phyloP scores from a whole-genome alignment of 2,888 invertebrate genomes.

The Troilus luridus region DNA sequence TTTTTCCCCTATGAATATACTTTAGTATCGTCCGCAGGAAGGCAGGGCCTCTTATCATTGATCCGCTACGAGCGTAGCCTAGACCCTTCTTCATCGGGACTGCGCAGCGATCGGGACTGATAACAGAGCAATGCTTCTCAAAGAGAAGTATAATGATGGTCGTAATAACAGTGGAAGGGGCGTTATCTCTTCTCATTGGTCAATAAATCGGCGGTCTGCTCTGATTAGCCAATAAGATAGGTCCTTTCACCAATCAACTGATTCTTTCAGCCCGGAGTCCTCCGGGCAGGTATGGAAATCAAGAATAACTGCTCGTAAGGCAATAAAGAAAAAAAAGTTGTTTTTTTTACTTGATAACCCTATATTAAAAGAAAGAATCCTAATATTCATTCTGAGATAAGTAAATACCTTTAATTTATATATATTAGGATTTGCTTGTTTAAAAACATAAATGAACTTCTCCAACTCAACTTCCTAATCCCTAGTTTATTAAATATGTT shows the following conservation, averaged over 20 bases:
- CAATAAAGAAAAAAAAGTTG: no score
- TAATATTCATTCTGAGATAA: no score
- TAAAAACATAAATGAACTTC: no score
- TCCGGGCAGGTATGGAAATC: neutral
- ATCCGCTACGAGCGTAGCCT: neutral
- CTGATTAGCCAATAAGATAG: slow-evolving; percentile 26
- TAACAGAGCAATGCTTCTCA: neutral
- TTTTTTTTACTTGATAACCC: no score
- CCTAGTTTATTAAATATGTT: no score
- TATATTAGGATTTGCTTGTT: no score
- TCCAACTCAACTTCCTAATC: no score
- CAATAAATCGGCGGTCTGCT: neutral
- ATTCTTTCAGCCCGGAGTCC: neutral
- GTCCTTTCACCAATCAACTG: slow-evolving; percentile 16
- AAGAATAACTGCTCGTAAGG: neutral
- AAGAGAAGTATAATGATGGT: slow-evolving; percentile 19
- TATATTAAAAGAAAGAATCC: no score
- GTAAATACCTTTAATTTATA: no score
- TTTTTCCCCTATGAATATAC: no score
- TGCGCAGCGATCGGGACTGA: neutral
- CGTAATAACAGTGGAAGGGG: slow-evolving; percentile 22
- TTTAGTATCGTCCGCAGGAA: neutral
- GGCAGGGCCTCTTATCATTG: neutral
- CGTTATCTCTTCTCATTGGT: slow-evolving; percentile 9
- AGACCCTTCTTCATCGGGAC: neutral